phyloP scores from a whole-genome alignment of 2,113 vertebrate genomes.

The Scophthalmus maximus region DNA sequence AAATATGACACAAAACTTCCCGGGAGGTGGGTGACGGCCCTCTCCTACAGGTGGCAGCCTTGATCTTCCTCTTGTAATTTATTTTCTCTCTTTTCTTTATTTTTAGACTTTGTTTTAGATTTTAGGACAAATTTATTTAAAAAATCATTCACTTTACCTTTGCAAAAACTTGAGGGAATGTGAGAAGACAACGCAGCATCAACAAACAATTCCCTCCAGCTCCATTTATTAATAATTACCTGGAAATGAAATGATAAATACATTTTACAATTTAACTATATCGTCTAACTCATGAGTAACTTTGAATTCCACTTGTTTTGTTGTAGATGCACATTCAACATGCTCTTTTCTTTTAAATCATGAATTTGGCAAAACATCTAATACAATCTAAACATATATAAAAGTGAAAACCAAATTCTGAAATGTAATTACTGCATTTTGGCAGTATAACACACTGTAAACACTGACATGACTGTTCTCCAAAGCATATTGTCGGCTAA shows the following conservation, averaged over 20 bases:
- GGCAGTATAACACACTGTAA: no score
- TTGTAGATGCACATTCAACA: no score
- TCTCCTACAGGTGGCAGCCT: conserved; percentile 46
- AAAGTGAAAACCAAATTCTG: no score
- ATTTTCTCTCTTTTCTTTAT: not conserved
- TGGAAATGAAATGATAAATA: not conserved
- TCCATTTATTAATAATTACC: no score
- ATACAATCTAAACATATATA: no score
- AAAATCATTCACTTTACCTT: not conserved
- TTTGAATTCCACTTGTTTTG: no score
- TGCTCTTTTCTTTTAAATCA: no score
- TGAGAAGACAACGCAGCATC: not conserved
- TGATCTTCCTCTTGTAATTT: not conserved
- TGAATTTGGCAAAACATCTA: no score
- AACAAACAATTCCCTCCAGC: no score
- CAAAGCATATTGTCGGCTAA: no score
- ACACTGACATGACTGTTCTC: no score
- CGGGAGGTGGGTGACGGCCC: not conserved
- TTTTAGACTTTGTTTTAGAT: not conserved
- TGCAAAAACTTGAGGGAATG: not conserved
- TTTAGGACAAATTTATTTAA: no score
- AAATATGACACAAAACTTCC: conserved; percentile 21
- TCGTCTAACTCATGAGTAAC: not conserved
- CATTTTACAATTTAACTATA: not conserved
- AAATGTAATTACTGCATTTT: not conserved